Conservation (phyloP, 2,888 invertebrate species). For the Tetropium fuscum region DNA sequence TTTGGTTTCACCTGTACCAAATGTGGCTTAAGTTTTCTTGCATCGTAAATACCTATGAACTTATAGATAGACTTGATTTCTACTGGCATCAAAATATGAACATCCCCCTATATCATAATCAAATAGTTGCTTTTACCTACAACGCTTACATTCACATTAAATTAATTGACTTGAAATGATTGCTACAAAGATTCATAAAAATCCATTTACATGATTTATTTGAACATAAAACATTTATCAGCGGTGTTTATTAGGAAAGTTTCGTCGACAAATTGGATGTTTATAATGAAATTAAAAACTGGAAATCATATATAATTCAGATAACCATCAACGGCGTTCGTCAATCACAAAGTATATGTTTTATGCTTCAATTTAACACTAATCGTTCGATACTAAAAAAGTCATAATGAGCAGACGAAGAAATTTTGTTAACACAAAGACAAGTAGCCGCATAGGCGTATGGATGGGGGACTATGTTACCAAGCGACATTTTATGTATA, state of each 20-base stretch:
- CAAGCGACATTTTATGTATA: too few species aligned
- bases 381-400: conserved; percentile 7
- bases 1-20: too few species aligned
- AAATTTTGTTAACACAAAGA: not conserved
- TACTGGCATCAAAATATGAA: too few species aligned
- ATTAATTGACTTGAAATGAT: conserved; percentile 12
- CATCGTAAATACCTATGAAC: too few species aligned
- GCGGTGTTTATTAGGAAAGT: conserved; percentile 5
- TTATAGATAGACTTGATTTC: too few species aligned
- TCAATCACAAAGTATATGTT: conserved; percentile 10
- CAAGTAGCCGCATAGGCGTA: not conserved
- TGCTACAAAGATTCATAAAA: conserved; percentile 4
- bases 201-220: conserved; percentile 14
- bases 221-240: conserved; percentile 13
- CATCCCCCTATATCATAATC: too few species aligned
- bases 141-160: conserved; percentile 8
- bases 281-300: conserved; percentile 15
- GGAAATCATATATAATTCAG: conserved; percentile 13
- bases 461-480: too few species aligned
- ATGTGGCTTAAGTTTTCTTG: too few species aligned
- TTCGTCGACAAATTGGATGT: conserved; percentile 7
- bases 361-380: not conserved
- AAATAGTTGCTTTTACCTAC: too few species aligned
- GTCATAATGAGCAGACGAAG: not conserved
- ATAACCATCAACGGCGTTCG: not conserved